These are phyloP conservation scores for Drosophila tristis DNA, from an alignment of 1,140 invertebrate genomes.

Conservation along the genomic window DNA sequence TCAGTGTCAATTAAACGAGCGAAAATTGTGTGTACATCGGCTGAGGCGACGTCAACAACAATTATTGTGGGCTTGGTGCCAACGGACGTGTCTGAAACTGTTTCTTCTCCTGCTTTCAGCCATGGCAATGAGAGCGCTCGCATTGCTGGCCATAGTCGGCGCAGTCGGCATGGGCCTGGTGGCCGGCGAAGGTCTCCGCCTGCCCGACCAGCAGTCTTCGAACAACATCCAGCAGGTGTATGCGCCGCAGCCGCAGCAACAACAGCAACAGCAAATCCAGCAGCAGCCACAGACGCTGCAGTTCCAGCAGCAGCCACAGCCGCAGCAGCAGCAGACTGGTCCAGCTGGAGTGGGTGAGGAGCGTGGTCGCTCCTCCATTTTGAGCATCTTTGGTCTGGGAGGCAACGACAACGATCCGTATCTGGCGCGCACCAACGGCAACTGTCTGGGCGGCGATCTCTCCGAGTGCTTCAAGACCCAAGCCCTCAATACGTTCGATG, in stretches of 20 bases:
- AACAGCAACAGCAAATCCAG: slow-evolving; percentile 34
- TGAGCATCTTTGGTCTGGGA: slow-evolving; percentile 90
- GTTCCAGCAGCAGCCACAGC: slow-evolving; percentile 52
- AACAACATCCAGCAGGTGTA: slow-evolving; percentile 75
- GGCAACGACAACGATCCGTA: slow-evolving; percentile 90
- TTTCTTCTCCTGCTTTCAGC: slow-evolving; percentile 52
- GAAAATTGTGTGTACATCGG: slow-evolving; percentile 19
- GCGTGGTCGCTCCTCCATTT: slow-evolving; percentile 84
- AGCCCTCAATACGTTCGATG: slow-evolving; percentile 89
- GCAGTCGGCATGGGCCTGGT: slow-evolving; percentile 56
- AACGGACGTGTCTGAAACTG: slow-evolving; percentile 37
- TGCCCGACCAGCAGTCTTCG: slow-evolving; percentile 86
- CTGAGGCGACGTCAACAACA: slow-evolving; percentile 14
- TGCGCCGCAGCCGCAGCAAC: slow-evolving; percentile 63
- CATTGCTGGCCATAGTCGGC: slow-evolving; percentile 52
- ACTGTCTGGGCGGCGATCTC: slow-evolving; percentile 90
- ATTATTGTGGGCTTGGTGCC: slow-evolving; percentile 10
- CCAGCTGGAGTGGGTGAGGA: slow-evolving; percentile 59
- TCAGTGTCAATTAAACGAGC: slow-evolving; percentile 36
- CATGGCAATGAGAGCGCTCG: slow-evolving; percentile 65
- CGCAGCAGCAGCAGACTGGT: slow-evolving; percentile 37
- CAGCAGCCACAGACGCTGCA: slow-evolving; percentile 66
- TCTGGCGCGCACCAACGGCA: slow-evolving; percentile 88
- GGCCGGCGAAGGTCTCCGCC: slow-evolving; percentile 85
- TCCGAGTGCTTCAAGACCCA: slow-evolving; percentile 92